phyloP scores from a whole-genome alignment of 2,113 vertebrate genomes.

The Mastomys natalensis region DNA sequence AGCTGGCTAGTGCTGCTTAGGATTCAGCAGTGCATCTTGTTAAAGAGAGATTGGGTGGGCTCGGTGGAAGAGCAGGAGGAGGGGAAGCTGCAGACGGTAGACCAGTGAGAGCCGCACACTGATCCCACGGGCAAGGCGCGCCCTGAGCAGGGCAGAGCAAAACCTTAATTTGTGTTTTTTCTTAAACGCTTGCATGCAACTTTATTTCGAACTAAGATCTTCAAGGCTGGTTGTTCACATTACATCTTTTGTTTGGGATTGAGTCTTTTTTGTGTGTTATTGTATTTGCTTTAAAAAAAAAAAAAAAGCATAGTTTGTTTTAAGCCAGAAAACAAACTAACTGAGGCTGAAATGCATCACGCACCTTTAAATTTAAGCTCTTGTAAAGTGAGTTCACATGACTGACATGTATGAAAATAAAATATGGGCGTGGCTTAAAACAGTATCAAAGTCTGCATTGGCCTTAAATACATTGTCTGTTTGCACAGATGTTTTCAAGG shows the following conservation, averaged over 20 bases:
- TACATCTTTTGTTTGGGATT: neutral
- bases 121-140: neutral
- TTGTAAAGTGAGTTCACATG: neutral
- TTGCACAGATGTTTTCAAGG: conserved; percentile 43
- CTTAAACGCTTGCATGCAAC: neutral
- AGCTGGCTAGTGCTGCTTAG: neutral
- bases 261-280: conserved; percentile 14
- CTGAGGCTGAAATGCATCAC: conserved; percentile 51
- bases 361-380: conserved; percentile 27
- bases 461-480: conserved; percentile 22
- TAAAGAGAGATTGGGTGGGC: too few relatives aligned
- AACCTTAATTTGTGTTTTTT: neutral
- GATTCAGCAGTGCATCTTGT: neutral
- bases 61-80: neutral
- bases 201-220: conserved; percentile 29
- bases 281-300: neutral
- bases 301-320: neutral
- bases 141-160: neutral
- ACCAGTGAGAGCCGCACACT: neutral
- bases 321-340: conserved; percentile 48
- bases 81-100: neutral
- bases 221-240: neutral
- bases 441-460: neutral
- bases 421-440: neutral
- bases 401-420: conserved; percentile 23